Evolutionary conservation across 1,140 invertebrate species (phyloP).

Genomic region (Gryllus bimaculatus): DNA sequence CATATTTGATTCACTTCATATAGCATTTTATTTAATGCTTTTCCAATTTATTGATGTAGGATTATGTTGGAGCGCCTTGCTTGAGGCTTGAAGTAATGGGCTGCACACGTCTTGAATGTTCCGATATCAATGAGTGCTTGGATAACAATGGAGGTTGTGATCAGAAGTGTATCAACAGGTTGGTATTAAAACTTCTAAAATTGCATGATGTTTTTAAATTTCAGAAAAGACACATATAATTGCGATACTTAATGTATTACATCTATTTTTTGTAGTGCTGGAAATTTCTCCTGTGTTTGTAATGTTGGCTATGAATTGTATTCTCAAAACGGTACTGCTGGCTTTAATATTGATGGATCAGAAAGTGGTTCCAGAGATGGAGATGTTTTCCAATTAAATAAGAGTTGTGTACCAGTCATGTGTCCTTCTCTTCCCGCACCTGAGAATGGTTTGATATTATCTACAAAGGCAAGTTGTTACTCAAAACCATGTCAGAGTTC

Average conservation of each 20-base stretch:
- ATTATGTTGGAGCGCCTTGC: conserved; percentile 81
- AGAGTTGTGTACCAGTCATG: conserved; percentile 89
- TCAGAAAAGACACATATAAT: too few species aligned
- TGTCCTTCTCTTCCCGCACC: conserved; percentile 71
- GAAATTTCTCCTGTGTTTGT: conserved; percentile 79
- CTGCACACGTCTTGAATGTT: conserved; percentile 80
- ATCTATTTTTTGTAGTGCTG: conserved; percentile 45
- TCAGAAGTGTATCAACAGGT: conserved; percentile 83
- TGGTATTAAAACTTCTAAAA: conserved; percentile 25
- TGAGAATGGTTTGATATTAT: conserved; percentile 80
- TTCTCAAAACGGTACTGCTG: conserved; percentile 80
- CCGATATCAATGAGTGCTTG: conserved; percentile 86
- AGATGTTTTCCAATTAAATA: conserved; percentile 84
- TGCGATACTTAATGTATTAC: neutral
- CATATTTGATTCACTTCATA: neutral
- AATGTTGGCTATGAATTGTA: conserved; percentile 90
- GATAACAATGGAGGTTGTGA: conserved; percentile 87
- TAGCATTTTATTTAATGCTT: neutral
- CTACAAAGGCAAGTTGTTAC: conserved; percentile 49
- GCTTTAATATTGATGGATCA: conserved; percentile 66
- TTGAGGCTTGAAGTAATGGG: conserved; percentile 89
- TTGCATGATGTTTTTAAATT: neutral
- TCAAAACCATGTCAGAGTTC: too few species aligned
- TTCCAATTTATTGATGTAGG: conserved; percentile 32
- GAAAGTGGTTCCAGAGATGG: conserved; percentile 82